phyloP scores from a whole-genome alignment of 2,888 invertebrate species.

The Diarsia dahlii region DNA sequence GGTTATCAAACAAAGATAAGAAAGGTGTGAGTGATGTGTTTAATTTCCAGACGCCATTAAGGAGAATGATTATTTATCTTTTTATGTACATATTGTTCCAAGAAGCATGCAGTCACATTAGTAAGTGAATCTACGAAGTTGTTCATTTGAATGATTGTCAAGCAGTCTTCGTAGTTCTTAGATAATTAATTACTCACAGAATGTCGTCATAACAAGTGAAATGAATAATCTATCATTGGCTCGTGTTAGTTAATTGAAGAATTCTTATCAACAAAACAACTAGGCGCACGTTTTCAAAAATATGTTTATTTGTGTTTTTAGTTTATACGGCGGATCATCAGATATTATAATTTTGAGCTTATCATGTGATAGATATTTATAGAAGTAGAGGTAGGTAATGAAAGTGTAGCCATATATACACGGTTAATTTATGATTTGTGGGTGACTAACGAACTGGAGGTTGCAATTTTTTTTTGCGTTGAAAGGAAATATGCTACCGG shows the following conservation, averaged over 20 bases:
- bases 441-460: background rate
- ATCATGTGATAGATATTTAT: constrained; percentile 31
- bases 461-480: background rate
- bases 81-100: constrained; percentile 14
- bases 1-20: constrained; percentile 58
- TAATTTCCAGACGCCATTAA: constrained; percentile 38
- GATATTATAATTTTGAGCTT: constrained; percentile 38
- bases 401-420: constrained; percentile 5
- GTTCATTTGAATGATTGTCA: constrained; percentile 28
- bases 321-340: constrained; percentile 2
- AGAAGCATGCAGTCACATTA: constrained; percentile 14
- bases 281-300: constrained; percentile 18
- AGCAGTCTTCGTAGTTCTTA: constrained; percentile 26
- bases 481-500: background rate
- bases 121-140: constrained; percentile 8
- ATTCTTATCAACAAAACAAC: constrained; percentile 36
- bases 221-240: constrained; percentile 37
- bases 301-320: constrained; percentile 29
- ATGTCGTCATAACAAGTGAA: constrained; percentile 32
- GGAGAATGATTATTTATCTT: constrained; percentile 35
- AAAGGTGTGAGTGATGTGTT: constrained; percentile 44
- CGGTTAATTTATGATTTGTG: background rate
- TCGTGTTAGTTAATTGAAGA: constrained; percentile 23
- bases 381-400: constrained; percentile 5
- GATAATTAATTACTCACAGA: constrained; percentile 34